Evolutionary conservation across 2,113 vertebrate species (phyloP).

Genomic region (Lota lota): DNA sequence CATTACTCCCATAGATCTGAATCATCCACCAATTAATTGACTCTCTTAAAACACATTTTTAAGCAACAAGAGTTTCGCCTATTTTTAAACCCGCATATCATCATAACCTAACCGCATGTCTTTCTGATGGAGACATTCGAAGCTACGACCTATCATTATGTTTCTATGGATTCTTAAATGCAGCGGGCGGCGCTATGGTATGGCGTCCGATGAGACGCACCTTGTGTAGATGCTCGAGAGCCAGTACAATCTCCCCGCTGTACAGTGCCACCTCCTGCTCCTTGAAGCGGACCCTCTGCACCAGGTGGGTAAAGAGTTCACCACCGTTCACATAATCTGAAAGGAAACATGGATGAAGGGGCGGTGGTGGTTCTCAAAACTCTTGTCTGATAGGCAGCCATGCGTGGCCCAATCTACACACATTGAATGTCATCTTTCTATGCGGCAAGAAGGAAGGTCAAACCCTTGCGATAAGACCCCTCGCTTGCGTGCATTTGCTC

Average conservation of each 20-base stretch:
- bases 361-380: background rate
- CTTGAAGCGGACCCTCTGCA: slow-evolving; percentile 93
- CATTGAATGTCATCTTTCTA: background rate
- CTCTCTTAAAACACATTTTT: no score
- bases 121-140: no score
- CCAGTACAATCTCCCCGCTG: slow-evolving; percentile 91
- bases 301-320: slow-evolving; percentile 97
- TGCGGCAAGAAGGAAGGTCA: no score
- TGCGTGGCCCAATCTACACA: background rate
- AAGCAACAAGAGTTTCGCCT: no score
- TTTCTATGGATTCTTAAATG: no score
- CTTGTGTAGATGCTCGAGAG: slow-evolving; percentile 95
- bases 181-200: background rate
- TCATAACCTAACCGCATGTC: no score
- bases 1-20: background rate
- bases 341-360: background rate
- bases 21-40: background rate
- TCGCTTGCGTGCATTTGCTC: background rate
- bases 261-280: slow-evolving; percentile 92
- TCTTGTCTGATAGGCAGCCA: background rate
- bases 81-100: no score
- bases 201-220: slow-evolving; percentile 61
- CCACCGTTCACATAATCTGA: slow-evolving; percentile 97
- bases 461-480: no score
- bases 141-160: no score